Percentiles rank a stretch among this genome's conserved stretches.
Conservation (phyloP, 2,113 vertebrate species). For the Uropsilus gracilis region DNA sequence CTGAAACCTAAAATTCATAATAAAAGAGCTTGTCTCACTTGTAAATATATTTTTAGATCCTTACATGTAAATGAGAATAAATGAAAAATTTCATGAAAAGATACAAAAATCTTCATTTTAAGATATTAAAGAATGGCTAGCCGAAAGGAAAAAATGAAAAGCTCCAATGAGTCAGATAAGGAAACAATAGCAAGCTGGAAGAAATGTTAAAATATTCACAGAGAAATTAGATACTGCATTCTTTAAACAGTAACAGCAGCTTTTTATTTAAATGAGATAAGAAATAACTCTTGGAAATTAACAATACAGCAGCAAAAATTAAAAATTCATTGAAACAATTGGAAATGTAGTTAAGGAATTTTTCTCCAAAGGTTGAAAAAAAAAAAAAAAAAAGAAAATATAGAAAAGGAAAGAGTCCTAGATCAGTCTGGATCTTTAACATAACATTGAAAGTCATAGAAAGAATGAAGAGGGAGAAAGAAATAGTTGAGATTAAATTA, state of each 20-base stretch:
- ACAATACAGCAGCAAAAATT: constrained; percentile 47
- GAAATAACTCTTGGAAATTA: constrained; percentile 45
- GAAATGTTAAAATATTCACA: not conserved
- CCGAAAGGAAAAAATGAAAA: not conserved
- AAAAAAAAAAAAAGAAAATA: not conserved
- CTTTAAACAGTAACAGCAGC: not conserved
- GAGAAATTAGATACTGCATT: not conserved
- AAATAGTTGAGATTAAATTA: not conserved
- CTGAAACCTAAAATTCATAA: not conserved
- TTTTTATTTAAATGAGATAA: not conserved
- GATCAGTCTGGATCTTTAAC: not conserved
- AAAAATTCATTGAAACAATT: constrained; percentile 57
- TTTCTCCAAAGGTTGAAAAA: constrained; percentile 23
- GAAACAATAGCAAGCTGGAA: not conserved
- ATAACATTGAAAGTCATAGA: not conserved
- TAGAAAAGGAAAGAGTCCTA: not conserved
- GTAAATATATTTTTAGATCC: not conserved
- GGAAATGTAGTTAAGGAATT: constrained; percentile 22
- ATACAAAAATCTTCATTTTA: not conserved
- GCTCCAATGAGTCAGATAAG: not conserved
- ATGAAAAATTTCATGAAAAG: not conserved
- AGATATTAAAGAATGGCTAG: not conserved
- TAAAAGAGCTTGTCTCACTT: not conserved
- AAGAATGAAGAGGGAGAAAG: not conserved
- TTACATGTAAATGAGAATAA: not conserved